Evolutionary conservation across 2,888 invertebrate genomes (phyloP), one percentile per base, ranked within the genome.

Genomic region (Heliothis peltigera): DNA sequence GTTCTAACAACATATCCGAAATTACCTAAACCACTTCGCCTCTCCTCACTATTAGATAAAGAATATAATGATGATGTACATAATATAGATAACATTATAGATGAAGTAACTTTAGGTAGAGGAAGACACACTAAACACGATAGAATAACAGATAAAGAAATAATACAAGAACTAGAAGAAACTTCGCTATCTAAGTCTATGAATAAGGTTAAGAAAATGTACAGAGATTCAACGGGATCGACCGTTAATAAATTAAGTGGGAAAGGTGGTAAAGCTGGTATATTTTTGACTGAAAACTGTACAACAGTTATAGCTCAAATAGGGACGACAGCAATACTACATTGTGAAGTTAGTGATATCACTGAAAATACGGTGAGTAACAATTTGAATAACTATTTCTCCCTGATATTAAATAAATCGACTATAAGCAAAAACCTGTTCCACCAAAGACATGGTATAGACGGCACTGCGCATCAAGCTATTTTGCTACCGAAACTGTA

Each of bases 301-400:
- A 96, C 96, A n/a, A 94, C 95, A 70, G 96, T 96, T 75, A 92
- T 96, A 87, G 96, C 96, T 64, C 96, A 96, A 89, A 96, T 96
- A 80, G 96, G 96, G 58, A 96, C 96, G 8, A 96, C 96, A 15
- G 96, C 96, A 28, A 91, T 96, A 76, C 84, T 96, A 60, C 96
- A 96, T 82, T 96, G 96, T 86, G 96, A 96, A 95, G 96, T 96
- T 85, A 95, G 95, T 77, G 96, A 96, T 80, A 95, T 96, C 54
- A 96, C 96, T 43, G 96, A 96, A 84, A 96, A 96, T 79, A 96
- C 96, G 91, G 96, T 96, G 87, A 95, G 95, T 90, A 17, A 2
- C n/a, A 12, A 0, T 2, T 12, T 15, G n/a, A 43, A 42, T 32
- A 32, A 32, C 32, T 32, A 32, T 32, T 32, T 32, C 32, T 32